Conservation (phyloP, 2,113 vertebrate genomes). For the Lycaon pictus region DNA sequence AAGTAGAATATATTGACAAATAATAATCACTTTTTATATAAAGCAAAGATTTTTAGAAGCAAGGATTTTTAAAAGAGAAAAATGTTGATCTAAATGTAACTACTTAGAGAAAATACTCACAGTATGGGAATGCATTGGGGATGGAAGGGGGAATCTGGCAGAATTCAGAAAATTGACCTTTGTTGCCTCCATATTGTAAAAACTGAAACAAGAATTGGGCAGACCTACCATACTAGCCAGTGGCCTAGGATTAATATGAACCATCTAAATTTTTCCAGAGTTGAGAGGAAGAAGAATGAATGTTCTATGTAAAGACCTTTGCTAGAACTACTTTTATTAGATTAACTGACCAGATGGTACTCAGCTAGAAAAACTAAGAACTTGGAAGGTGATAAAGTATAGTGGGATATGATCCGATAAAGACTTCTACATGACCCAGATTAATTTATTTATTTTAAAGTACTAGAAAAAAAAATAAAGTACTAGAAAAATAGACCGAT, state of each 20-base stretch:
- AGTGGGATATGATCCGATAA: background rate
- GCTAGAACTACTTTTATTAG: background rate
- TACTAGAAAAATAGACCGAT: background rate
- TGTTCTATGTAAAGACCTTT: background rate
- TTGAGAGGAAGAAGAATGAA: background rate
- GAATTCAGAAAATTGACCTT: background rate
- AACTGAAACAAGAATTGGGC: background rate
- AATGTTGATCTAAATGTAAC: background rate
- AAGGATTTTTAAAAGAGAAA: background rate
- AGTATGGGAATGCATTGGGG: background rate
- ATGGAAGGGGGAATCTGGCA: background rate
- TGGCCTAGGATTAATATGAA: background rate
- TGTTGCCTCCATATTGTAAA: background rate
- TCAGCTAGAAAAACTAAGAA: background rate
- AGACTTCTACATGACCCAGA: background rate
- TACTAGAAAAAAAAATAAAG: background rate
- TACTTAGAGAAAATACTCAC: background rate
- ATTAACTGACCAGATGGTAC: background rate
- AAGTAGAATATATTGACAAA: background rate
- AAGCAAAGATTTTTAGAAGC: background rate
- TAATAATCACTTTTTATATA: background rate
- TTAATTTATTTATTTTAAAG: background rate
- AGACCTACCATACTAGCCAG: background rate
- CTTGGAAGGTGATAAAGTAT: background rate
- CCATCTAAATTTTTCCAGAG: background rate